Base-by-base conservation (phyloP, 2,113 vertebrate species). In the Diadophis punctatus region DNA sequence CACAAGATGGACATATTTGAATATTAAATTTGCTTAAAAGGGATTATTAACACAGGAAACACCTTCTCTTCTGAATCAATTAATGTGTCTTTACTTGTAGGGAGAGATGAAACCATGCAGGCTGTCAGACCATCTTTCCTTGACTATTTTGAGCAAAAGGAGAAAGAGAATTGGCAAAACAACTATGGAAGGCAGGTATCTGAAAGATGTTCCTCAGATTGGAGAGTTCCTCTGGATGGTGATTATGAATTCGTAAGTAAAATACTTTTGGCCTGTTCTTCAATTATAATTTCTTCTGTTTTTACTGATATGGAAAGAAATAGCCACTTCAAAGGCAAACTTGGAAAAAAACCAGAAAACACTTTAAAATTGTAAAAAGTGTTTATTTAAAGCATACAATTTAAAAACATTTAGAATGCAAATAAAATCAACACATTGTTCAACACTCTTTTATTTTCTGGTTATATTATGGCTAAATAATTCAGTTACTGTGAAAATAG, bases 81-180 rank as follows among this genome's bases (percentile, higher is more conserved):
- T 89, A 95, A 74, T 94, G 22, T 84, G 63, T 49, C 10, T 46
- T 46, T 94, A 86, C 90, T 94, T 97, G 88, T 94, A 99, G 99
- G 98, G 96, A 98, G 97, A 89, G 98, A 98, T 63, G 98, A 99
- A 96, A 98, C 98, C 0, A 97, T 98, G 97, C 98, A 99, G 95
- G 98, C 98, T 16, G 97, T 97, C 95, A 99, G 98, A 94, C 99
- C 99, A 2, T 98, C 99, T 93, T 99, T 99, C 97, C 98, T 99
- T 60, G 98, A 99, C 95, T 99, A 99, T 96, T 99, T 99, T 95
- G 99, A 99, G 96, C 98, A 99, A 97, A 99, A 99, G 92, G 99
- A 99, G 95, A 99, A 98, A 96, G 99, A 99, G 96, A 98, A 97
- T 94, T 97, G 97, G 93, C 97, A 98, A 91, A 98, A 97, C 96